These are phyloP conservation scores for Blennius ocellaris DNA, from an alignment of 2,113 vertebrate genomes.

Conservation along the genomic window DNA sequence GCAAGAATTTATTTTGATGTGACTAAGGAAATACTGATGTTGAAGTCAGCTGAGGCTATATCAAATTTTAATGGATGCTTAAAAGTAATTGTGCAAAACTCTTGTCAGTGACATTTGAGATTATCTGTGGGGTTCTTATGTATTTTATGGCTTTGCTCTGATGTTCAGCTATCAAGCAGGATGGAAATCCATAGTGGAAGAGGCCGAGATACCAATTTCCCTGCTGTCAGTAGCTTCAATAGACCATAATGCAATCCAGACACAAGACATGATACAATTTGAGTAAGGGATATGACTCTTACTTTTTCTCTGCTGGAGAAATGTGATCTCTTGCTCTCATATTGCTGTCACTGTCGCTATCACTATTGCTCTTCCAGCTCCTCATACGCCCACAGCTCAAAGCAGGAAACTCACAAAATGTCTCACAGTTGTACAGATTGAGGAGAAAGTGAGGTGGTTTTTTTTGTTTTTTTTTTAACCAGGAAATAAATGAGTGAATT, in stretches of 20 bases:
- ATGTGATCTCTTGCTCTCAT: slow-evolving; percentile 50
- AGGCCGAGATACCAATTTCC: slow-evolving; percentile 32
- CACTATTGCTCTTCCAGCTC: slow-evolving; percentile 30
- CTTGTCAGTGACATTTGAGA: not conserved
- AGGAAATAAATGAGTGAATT: slow-evolving; percentile 7
- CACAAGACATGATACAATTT: slow-evolving; percentile 36
- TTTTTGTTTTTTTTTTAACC: not conserved
- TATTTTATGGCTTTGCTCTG: not conserved
- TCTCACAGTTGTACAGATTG: not conserved
- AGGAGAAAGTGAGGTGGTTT: not conserved
- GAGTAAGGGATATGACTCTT: slow-evolving; percentile 35
- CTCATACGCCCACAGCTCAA: slow-evolving; percentile 26
- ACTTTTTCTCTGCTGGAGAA: slow-evolving; percentile 24
- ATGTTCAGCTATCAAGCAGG: slow-evolving; percentile 12
- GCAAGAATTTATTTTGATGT: too few relatives aligned
- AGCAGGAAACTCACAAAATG: slow-evolving; percentile 34
- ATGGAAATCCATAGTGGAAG: slow-evolving; percentile 23
- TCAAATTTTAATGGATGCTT: not conserved
- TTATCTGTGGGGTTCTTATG: not conserved
- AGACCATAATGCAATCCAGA: slow-evolving; percentile 29
- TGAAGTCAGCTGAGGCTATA: too few relatives aligned
- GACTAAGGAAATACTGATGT: too few relatives aligned
- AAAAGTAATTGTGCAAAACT: too few relatives aligned
- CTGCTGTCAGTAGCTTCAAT: slow-evolving; percentile 40
- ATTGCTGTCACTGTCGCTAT: slow-evolving; percentile 19